Base-by-base conservation (phyloP, 2,888 invertebrate genomes). In the Melolontha melolontha region DNA sequence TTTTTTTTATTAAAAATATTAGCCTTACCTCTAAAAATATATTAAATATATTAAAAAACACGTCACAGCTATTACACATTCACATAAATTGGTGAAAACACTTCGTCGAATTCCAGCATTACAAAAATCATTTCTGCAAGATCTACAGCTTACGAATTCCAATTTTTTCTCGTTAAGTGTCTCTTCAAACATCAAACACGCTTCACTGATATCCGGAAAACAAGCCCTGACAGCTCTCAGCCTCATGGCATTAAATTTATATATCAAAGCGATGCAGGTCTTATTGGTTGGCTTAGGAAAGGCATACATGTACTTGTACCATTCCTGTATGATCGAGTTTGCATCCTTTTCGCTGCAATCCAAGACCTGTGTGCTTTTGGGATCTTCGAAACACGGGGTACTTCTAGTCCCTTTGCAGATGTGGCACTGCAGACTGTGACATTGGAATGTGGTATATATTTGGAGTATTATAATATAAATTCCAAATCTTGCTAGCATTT, bases 291-390 rank as follows among this genome's bases (percentile, higher is more conserved):
- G 44, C 12, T 2, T 5, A 14, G 11, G 5, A 4, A 2, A n/a
- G 0, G 22, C 29, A 44, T 44, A 44, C 59, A 59, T 59, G 17
- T 44, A 59, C 14, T 16, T 44, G 27, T 59, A 29, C 42, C 44
- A 59, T 2, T 10, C 10, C 1, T 11, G 2, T 8, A 12, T 44
- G 7, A 8, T 2, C 14, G 4, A 5, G 5, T 10, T 44, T 12
- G 44, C 22, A 11, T 59, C 59, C 6, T n/a, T 1, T 14, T 44
- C 44, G 10, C 12, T 59, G 22, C 59, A 59, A 34, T 59, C 59
- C 59, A 59, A 44, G 1, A 44, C 27, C 10, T 59, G 59, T 1
- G 59, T 59, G 44, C 59, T 59, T 44, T 59, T 59, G 7, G 44
- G 44, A 29, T 59, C 59, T 8, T n/a, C 10, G 8, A 14, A n/a